These are phyloP conservation scores for Pseudanteris insignis DNA, from an alignment of 2,888 invertebrate species.

Conservation along the genomic window DNA sequence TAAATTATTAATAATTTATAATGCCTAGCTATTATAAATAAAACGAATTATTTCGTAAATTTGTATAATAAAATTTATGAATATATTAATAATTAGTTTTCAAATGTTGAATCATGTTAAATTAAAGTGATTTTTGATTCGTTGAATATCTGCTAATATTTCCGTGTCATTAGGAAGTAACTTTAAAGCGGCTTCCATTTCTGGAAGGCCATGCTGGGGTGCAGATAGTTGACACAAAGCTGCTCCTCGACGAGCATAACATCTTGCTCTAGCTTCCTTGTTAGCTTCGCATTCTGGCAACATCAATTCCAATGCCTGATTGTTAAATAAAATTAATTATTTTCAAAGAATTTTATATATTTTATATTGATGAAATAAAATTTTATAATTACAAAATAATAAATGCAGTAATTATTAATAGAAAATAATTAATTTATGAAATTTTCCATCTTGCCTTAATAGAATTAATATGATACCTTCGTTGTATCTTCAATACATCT, in stretches of 20 bases:
- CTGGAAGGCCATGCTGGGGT: constrained; percentile 76
- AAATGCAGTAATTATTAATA: no score
- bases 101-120: constrained; percentile 5
- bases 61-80: no score
- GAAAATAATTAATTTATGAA: no score
- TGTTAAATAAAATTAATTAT: no score
- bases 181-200: constrained; percentile 78
- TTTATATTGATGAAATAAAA: no score
- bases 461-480: constrained; percentile 67
- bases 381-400: no score
- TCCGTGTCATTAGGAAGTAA: constrained; percentile 61
- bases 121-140: constrained; percentile 35
- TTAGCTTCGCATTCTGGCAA: constrained; percentile 79
- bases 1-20: no score
- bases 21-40: no score
- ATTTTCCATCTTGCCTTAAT: no score
- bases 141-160: constrained; percentile 42
- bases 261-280: constrained; percentile 75
- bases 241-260: constrained; percentile 79
- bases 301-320: constrained; percentile 80
- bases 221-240: constrained; percentile 78
- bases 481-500: constrained; percentile 73
- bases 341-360: no score
- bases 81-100: no score
- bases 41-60: no score